Conservation (phyloP, 37 sponge, comb jelly and placozoan genomes). For the Trichoplax adhaerens region DNA sequence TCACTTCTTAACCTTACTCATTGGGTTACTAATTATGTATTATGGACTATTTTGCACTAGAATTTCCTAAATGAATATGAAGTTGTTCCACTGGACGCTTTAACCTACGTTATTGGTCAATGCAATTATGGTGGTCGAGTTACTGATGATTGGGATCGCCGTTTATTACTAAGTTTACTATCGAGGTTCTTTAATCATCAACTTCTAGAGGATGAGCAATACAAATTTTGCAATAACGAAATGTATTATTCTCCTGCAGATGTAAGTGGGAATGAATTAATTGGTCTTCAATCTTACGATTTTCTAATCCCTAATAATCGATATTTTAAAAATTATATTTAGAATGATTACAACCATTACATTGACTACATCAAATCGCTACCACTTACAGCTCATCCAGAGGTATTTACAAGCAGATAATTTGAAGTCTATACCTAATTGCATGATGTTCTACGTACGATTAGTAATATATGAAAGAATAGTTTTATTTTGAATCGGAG, state of each 20-base stretch:
- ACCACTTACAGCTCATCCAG: slow-evolving; percentile 10
- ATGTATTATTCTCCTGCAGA: slow-evolving; percentile 16
- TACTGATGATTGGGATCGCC: slow-evolving; percentile 26
- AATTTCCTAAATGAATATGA: slow-evolving; percentile 21
- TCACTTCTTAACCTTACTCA: background rate
- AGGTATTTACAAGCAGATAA: background rate
- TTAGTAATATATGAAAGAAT: background rate
- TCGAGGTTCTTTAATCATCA: slow-evolving; percentile 5
- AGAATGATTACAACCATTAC: slow-evolving; percentile 1
- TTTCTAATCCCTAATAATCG: no score
- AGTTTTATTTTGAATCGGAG: background rate
- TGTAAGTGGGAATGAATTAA: slow-evolving; percentile 3
- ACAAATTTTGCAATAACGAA: slow-evolving; percentile 11
- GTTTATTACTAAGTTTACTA: slow-evolving; percentile 8
- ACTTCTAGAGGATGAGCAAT: background rate
- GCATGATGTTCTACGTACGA: no score
- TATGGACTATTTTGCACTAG: background rate
- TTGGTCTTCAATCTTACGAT: no score
- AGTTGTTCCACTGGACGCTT: slow-evolving; percentile 13
- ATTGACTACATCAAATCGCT: slow-evolving; percentile 15
- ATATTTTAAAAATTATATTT: no score
- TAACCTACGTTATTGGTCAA: slow-evolving; percentile 26
- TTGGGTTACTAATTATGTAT: background rate
- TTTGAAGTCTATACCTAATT: no score
- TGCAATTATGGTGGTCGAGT: slow-evolving; percentile 40